Evolutionary conservation across 1,140 invertebrate species (phyloP), one percentile per base, ranked within the genome.

Genomic region (Gryllus bimaculatus): DNA sequence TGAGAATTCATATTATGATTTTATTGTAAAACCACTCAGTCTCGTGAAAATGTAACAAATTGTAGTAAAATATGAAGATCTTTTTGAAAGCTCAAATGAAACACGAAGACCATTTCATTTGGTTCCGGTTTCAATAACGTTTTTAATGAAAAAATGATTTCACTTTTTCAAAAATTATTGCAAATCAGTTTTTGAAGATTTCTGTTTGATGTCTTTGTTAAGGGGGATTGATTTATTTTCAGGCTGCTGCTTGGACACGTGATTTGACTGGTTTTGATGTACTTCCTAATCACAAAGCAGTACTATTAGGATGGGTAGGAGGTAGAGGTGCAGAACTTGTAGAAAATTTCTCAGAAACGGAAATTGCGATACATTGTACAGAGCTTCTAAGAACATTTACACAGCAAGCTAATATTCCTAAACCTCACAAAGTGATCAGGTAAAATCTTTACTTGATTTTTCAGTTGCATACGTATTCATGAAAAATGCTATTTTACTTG

Each of bases 231-330:
- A 13, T 13, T 66, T 13, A 66, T 66, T 66, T 79, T 74, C 13
- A 79, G 78, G 18, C 20, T 7, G 21, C 18, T 74, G 48, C 76
- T 20, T 91, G 89, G 90, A 85, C 85, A 18, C 86, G 81, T 81
- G 85, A 86, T 81, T 85, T 93, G 8, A 89, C 89, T 21, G 92
- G 92, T 7, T 94, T 94, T 85, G 92, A 94, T 85, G 85, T 91
- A 8, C 79, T 90, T 8, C 85, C 85, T 47, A 83, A 85, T 81
- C 77, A 78, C 8, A 39, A 75, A 47, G 79, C 87, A 82, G 87
- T 92, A 81, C 83, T 95, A 73, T 82, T 94, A 80, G 92, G 90
- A 2, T 95, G 93, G 93, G 85, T 94, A n/a, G 91, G 92, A 73
- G 92, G 93, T 20, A 84, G 87, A 81, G 92, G 92, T 79, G 92